Conservation (phyloP, 2,888 invertebrate genomes). For the Electrophaes corylata region DNA sequence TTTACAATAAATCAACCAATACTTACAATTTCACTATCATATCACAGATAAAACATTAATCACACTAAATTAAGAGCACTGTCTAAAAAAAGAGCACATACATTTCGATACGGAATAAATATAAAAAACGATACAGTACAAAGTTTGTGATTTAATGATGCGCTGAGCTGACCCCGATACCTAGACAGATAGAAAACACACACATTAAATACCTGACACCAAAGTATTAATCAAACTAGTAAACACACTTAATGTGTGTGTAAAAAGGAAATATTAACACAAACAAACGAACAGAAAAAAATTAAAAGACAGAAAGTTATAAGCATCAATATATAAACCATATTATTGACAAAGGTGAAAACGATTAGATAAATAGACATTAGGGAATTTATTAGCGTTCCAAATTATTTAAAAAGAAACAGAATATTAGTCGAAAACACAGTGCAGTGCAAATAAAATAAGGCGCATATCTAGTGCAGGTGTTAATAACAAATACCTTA, state of each 20-base stretch:
- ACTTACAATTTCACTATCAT: slow-evolving; percentile 39
- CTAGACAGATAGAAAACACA: slow-evolving; percentile 47
- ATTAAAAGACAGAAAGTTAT: background rate
- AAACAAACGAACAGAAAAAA: background rate
- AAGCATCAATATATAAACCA: background rate
- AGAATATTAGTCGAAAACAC: slow-evolving; percentile 6
- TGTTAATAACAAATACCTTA: slow-evolving; percentile 27
- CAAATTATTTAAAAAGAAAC: too few species aligned
- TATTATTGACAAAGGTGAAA: background rate
- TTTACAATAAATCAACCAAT: slow-evolving; percentile 24
- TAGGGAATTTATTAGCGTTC: background rate
- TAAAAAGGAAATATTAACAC: slow-evolving; percentile 1
- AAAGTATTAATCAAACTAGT: slow-evolving; percentile 15
- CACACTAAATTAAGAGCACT: slow-evolving; percentile 38
- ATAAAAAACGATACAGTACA: slow-evolving; percentile 44
- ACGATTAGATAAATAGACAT: background rate
- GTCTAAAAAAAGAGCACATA: slow-evolving; percentile 47
- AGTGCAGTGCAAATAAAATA: slow-evolving; percentile 19
- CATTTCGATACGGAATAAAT: slow-evolving; percentile 52
- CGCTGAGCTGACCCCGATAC: slow-evolving; percentile 45
- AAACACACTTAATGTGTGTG: background rate
- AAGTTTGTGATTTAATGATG: slow-evolving; percentile 28
- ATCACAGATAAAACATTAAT: slow-evolving; percentile 48
- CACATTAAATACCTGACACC: slow-evolving; percentile 30
- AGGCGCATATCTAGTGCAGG: slow-evolving; percentile 21